These are phyloP conservation scores for Colletes gigas DNA, from an alignment of 1,140 invertebrate genomes.

Conservation along the genomic window DNA sequence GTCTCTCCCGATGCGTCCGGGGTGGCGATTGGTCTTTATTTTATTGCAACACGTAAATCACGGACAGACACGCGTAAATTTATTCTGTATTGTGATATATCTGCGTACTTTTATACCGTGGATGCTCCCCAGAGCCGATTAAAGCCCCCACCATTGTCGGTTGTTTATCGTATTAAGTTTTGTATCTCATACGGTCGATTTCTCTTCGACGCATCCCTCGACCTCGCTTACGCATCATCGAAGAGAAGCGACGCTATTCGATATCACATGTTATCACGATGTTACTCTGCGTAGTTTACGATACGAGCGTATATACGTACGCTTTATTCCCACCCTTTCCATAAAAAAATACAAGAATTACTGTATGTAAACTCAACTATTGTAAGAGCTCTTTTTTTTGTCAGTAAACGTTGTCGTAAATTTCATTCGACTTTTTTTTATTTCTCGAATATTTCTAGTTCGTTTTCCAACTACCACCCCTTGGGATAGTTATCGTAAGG, in stretches of 20 bases:
- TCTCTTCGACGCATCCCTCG: constrained; percentile 12
- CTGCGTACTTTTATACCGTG: neutral
- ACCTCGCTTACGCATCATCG: constrained; percentile 23
- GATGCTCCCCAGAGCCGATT: constrained; percentile 42
- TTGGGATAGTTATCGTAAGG: neutral
- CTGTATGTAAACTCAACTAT: constrained; percentile 63
- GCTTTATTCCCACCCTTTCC: constrained; percentile 9
- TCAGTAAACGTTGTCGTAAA: constrained; percentile 72
- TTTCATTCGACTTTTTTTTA: neutral
- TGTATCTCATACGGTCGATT: constrained; percentile 33
- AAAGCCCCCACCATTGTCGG: constrained; percentile 67
- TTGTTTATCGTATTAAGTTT: constrained; percentile 71
- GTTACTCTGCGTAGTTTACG: constrained; percentile 11
- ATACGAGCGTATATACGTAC: constrained; percentile 15
- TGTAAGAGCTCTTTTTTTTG: constrained; percentile 61
- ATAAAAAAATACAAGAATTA: constrained; percentile 50
- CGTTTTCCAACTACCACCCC: no score
- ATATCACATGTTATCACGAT: constrained; percentile 4
- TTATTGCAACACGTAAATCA: constrained; percentile 24
- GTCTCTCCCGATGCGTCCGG: constrained; percentile 75
- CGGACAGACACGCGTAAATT: constrained; percentile 23
- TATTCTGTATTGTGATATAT: constrained; percentile 36
- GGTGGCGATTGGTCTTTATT: constrained; percentile 64
- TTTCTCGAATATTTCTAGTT: neutral
- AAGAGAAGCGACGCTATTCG: constrained; percentile 3